phyloP scores from a whole-genome alignment of 1,140 invertebrate genomes.

The Halyomorpha halys region DNA sequence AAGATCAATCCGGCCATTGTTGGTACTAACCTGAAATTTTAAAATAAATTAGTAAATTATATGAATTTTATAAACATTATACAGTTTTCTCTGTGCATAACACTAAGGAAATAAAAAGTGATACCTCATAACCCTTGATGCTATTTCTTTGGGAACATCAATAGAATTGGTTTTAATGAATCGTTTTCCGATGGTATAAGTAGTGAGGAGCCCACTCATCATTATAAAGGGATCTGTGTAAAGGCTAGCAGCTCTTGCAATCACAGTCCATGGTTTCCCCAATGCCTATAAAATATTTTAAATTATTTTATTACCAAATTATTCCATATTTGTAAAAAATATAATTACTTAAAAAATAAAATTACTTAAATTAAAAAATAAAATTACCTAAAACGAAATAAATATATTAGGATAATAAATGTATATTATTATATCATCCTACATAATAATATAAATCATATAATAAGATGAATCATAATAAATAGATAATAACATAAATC shows the following conservation, averaged over 20 bases:
- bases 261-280: slow-evolving; percentile 55
- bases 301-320: no score
- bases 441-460: no score
- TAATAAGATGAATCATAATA: no score
- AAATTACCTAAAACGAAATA: no score
- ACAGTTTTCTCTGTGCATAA: no score
- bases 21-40: slow-evolving; percentile 44
- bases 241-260: slow-evolving; percentile 59
- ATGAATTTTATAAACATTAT: no score
- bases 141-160: slow-evolving; percentile 30
- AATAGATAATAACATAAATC: no score
- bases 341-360: no score
- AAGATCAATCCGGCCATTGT: slow-evolving; percentile 47
- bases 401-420: no score
- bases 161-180: slow-evolving; percentile 29
- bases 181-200: slow-evolving; percentile 48
- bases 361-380: no score
- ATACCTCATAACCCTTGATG: slow-evolving; percentile 32
- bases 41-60: slow-evolving; percentile 6
- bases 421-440: no score
- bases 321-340: no score
- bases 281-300: slow-evolving; percentile 40
- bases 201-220: slow-evolving; percentile 58
- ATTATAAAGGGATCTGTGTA: slow-evolving; percentile 70
- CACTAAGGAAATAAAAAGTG: neutral